Evolutionary conservation across 2,888 invertebrate genomes (phyloP).

Genomic region (Tortricodes alternella): DNA sequence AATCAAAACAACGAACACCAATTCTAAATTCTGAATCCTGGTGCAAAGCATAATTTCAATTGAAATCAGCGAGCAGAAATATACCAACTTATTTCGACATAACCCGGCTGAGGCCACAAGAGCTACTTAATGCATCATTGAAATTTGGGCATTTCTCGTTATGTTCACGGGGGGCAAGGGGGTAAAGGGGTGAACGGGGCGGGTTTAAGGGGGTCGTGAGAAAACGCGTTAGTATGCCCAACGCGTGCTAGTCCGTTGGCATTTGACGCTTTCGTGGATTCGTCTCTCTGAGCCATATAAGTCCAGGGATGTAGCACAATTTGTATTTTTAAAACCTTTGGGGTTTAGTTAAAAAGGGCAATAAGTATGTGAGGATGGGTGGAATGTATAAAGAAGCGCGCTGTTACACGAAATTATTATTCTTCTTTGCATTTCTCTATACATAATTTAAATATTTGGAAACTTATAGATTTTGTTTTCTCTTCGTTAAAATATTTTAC

Average conservation of each 20-base stretch:
- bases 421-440: too few species aligned
- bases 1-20: constrained; percentile 9
- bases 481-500: too few species aligned
- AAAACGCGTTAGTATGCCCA: constrained; percentile 44
- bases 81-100: constrained; percentile 17
- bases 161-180: constrained; percentile 27
- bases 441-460: too few species aligned
- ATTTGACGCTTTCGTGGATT: constrained; percentile 42
- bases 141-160: constrained; percentile 43
- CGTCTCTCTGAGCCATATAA: constrained; percentile 23
- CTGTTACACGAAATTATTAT: constrained; percentile 13
- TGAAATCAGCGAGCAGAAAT: background rate
- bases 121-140: constrained; percentile 46
- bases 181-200: constrained; percentile 7
- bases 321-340: constrained; percentile 26
- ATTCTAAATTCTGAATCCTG: too few species aligned
- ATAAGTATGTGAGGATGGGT: constrained; percentile 9
- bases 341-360: constrained; percentile 28
- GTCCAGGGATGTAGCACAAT: constrained; percentile 18
- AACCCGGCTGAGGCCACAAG: constrained; percentile 11
- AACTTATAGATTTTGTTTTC: too few species aligned
- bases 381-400: constrained; percentile 16
- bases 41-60: too few species aligned
- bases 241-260: constrained; percentile 39
- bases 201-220: constrained; percentile 27